Conservation (phyloP, 2,888 invertebrate genomes). For the Matsumyia berberina region DNA sequence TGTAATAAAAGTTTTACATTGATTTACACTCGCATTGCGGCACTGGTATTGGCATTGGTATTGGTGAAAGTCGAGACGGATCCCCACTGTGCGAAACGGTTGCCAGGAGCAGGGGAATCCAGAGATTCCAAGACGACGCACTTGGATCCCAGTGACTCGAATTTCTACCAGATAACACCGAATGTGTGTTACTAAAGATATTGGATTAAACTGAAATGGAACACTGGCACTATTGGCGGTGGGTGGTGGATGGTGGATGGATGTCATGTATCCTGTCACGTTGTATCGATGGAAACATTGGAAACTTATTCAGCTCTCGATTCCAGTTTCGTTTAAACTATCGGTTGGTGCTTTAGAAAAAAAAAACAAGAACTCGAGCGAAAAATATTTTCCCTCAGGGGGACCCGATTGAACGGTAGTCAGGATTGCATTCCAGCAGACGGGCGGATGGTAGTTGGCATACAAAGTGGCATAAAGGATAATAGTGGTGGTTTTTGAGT, state of each 20-base stretch:
- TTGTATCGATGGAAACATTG: constrained; percentile 55
- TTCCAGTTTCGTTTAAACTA: constrained; percentile 37
- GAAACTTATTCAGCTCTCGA: constrained; percentile 60
- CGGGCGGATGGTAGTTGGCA: constrained; percentile 17
- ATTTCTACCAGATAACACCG: constrained; percentile 48
- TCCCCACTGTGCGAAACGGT: constrained; percentile 21
- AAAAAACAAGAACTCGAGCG: not conserved
- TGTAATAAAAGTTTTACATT: constrained; percentile 75
- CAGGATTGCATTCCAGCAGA: constrained; percentile 40
- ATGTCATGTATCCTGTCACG: constrained; percentile 54
- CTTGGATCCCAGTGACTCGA: constrained; percentile 44
- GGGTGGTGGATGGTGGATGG: constrained; percentile 9
- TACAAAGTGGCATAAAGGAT: constrained; percentile 45
- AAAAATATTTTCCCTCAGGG: constrained; percentile 32
- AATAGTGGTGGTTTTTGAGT: constrained; percentile 43
- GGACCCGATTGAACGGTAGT: constrained; percentile 33
- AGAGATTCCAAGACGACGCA: constrained; percentile 49
- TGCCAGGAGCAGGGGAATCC: not conserved
- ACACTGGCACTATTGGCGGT: not conserved
- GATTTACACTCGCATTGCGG: constrained; percentile 75
- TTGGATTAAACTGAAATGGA: constrained; percentile 62
- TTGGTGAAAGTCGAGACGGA: constrained; percentile 9
- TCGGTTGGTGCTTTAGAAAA: constrained; percentile 19
- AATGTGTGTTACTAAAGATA: constrained; percentile 63
- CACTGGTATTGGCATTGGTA: constrained; percentile 25